Evolutionary conservation across 1,140 invertebrate genomes (phyloP).

Genomic region (Cephus cinctus): DNA sequence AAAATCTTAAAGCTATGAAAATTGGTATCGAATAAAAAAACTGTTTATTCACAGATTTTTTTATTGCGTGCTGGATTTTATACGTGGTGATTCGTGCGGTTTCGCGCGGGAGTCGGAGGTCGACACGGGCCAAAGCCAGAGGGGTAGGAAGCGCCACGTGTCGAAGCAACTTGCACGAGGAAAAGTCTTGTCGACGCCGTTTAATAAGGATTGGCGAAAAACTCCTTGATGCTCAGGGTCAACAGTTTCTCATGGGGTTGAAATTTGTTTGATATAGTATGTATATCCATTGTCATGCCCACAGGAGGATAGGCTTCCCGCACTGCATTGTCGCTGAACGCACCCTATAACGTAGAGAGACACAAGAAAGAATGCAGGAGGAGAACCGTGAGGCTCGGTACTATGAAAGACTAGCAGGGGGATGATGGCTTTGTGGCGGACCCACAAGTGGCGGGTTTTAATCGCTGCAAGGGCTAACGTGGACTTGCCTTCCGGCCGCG

Average conservation of each 20-base stretch:
- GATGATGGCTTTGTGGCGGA: constrained; percentile 25
- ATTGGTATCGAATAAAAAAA: no score
- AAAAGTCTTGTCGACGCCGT: constrained; percentile 35
- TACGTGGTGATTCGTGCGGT: constrained; percentile 8
- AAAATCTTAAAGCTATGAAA: no score
- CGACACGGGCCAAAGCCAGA: no score
- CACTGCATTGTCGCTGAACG: constrained; percentile 29
- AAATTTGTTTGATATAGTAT: constrained; percentile 50
- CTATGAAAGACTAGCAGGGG: no score
- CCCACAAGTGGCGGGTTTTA: constrained; percentile 41
- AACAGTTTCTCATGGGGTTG: constrained; percentile 40
- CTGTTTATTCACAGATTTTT: no score
- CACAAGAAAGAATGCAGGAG: no score
- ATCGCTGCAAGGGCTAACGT: constrained; percentile 31
- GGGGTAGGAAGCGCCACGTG: no score
- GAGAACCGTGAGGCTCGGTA: no score
- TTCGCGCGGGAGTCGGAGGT: no score
- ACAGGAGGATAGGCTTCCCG: constrained; percentile 34
- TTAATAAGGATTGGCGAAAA: constrained; percentile 34
- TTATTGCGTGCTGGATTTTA: constrained; percentile 21
- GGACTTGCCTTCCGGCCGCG: constrained; percentile 15
- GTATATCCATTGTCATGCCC: constrained; percentile 44
- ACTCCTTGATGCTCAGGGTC: no score
- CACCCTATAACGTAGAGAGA: no score
- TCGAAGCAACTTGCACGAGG: constrained; percentile 17